phyloP scores from a whole-genome alignment of 2,797 vertebrate genomes.

The Mycteria americana region DNA sequence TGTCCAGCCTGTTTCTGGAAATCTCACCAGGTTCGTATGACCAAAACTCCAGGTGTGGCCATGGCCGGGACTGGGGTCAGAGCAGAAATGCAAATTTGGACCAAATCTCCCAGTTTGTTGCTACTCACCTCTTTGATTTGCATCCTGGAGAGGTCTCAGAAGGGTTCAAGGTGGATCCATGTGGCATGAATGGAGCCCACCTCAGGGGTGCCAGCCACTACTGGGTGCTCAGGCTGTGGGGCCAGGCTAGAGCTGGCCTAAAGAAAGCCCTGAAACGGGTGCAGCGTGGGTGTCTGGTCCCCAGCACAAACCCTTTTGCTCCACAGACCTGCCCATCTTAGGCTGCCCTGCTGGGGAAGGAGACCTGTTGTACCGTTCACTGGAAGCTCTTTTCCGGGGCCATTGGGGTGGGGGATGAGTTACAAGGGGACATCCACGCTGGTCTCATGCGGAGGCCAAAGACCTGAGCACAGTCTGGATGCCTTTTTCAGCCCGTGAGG shows the following conservation, averaged over 20 bases:
- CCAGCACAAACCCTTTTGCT: neutral
- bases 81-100: neutral
- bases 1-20: neutral
- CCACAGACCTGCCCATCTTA: neutral
- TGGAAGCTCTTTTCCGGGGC: neutral
- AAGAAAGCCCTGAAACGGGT: neutral
- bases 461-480: neutral
- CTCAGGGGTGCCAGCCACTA: rapidly evolving
- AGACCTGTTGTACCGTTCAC: neutral
- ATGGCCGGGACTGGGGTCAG: neutral
- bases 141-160: neutral
- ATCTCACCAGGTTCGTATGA: neutral
- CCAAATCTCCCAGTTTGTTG: neutral
- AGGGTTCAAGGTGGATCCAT: neutral
- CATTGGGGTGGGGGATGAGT: neutral
- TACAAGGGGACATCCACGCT: rapidly evolving
- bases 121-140: neutral
- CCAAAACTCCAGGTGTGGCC: neutral
- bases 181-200: neutral
- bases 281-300: rapidly evolving
- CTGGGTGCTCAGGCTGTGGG: neutral
- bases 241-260: neutral
- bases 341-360: neutral
- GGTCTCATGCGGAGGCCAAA: rapidly evolving
- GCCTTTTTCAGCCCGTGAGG: neutral